Conservation (phyloP, 2,113 vertebrate genomes). For the Argyrosomus japonicus region DNA sequence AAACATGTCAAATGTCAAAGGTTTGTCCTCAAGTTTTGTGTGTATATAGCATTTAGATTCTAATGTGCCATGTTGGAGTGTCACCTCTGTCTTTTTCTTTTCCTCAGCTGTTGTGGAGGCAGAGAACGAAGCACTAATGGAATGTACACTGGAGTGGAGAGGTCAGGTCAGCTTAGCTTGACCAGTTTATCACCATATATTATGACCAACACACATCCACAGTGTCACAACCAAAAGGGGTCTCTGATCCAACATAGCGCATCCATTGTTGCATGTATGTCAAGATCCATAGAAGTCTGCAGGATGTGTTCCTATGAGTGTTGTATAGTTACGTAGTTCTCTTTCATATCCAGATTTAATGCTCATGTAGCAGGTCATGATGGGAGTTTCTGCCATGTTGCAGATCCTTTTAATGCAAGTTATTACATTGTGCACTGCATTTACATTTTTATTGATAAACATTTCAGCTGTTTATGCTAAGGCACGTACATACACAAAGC, state of each 20-base stretch:
- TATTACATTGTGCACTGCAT: no score
- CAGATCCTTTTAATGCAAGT: no score
- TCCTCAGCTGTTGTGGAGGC: constrained; percentile 19
- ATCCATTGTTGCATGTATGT: background rate
- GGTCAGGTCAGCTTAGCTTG: constrained; percentile 38
- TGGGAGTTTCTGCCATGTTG: no score
- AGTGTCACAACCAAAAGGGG: background rate
- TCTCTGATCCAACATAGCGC: background rate
- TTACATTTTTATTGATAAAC: background rate
- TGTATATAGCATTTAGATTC: constrained; percentile 13
- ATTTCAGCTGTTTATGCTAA: background rate
- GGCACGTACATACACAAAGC: background rate
- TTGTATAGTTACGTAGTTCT: no score
- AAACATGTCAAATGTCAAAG: constrained; percentile 1
- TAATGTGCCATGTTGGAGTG: constrained; percentile 12
- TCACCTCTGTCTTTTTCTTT: constrained; percentile 9
- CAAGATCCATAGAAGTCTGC: background rate
- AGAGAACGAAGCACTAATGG: constrained; percentile 18
- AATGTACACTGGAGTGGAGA: constrained; percentile 14
- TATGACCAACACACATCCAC: constrained; percentile 10
- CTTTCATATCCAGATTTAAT: no score
- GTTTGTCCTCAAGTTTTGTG: constrained; percentile 2
- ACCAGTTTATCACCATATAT: constrained; percentile 14
- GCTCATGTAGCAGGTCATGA: no score
- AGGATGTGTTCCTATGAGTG: no score